Evolutionary conservation across 2,113 vertebrate genomes (phyloP).

Genomic region (Catharus fuscescens): DNA sequence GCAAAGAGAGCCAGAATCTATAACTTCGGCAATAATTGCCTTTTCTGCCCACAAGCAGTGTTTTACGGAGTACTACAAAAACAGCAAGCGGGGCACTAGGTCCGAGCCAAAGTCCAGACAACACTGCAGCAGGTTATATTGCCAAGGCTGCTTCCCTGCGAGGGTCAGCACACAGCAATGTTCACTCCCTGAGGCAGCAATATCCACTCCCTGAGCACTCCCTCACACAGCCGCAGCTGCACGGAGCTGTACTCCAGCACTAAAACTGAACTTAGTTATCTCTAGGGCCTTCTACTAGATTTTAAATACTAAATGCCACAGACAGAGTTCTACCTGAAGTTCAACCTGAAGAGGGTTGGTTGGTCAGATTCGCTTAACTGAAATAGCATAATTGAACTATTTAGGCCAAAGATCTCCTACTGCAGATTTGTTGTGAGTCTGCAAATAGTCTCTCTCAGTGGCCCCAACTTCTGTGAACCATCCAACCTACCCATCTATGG

Average conservation of each 20-base stretch:
- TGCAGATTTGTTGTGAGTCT: background rate
- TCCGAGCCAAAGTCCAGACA: constrained; percentile 28
- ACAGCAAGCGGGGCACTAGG: background rate
- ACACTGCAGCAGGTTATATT: background rate
- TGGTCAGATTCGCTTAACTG: background rate
- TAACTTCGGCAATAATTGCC: background rate
- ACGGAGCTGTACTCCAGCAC: background rate
- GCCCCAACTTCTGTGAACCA: background rate
- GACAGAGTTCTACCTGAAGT: background rate
- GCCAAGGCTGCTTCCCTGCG: fast-evolving
- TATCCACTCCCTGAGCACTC: no score
- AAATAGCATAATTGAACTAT: background rate
- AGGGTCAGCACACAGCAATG: background rate
- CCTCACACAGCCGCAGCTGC: fast-evolving
- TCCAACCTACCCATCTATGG: background rate
- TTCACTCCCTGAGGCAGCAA: background rate
- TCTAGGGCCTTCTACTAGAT: background rate
- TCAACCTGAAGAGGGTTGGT: background rate
- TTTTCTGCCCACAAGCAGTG: background rate
- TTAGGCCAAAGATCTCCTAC: background rate
- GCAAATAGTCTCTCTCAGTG: background rate
- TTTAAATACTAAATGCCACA: background rate
- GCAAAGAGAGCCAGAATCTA: background rate
- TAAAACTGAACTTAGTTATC: background rate
- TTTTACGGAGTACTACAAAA: background rate